Conservation (phyloP, 2,888 invertebrate genomes). For the Omphaloscelis lunosa region DNA sequence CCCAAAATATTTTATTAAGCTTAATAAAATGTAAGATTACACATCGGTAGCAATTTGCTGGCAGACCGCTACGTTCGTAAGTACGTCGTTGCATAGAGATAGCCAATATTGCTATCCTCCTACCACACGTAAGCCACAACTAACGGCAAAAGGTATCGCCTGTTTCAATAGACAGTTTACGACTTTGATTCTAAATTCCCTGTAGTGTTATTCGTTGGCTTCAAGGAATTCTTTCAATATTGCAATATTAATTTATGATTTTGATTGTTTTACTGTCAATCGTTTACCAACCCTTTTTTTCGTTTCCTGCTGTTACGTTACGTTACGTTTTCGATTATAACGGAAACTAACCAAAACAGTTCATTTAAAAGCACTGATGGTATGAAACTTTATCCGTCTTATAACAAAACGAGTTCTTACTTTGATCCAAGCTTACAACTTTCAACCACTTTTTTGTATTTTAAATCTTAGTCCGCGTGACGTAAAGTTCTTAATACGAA, state of each 20-base stretch:
- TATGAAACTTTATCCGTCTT: neutral
- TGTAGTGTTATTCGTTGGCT: constrained; percentile 63
- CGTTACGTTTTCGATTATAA: neutral
- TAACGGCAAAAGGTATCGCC: constrained; percentile 69
- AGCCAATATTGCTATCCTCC: constrained; percentile 74
- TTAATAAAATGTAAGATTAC: constrained; percentile 54
- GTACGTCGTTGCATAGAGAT: constrained; percentile 69
- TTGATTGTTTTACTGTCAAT: too few relatives aligned
- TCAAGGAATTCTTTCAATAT: neutral
- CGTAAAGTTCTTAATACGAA: too few relatives aligned
- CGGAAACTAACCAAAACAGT: neutral
- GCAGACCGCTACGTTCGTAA: constrained; percentile 56
- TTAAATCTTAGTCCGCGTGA: too few relatives aligned
- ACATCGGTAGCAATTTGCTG: constrained; percentile 55
- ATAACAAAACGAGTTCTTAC: neutral
- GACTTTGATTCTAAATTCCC: constrained; percentile 74
- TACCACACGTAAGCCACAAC: constrained; percentile 71
- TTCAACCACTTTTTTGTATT: too few relatives aligned
- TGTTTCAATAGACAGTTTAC: constrained; percentile 71
- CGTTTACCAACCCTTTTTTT: too few relatives aligned
- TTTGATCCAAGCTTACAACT: neutral
- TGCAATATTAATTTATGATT: constrained; percentile 8
- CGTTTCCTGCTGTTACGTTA: neutral
- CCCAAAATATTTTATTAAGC: constrained; percentile 25
- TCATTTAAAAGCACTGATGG: neutral